Base-by-base conservation (phyloP, 1,140 invertebrate genomes). In the Cotesia vestalis region DNA sequence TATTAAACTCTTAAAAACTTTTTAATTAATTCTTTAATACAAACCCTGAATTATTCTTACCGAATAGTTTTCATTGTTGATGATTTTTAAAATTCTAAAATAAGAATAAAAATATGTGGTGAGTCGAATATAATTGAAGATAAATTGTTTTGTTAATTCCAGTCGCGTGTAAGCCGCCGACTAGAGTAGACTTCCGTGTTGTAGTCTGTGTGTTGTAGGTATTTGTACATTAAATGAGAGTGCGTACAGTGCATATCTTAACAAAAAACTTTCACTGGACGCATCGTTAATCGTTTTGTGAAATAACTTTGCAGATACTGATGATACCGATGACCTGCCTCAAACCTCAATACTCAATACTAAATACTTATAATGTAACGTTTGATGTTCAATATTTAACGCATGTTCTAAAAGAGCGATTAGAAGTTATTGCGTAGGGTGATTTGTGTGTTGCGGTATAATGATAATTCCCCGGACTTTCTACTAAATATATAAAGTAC, bases 291-390 rank as follows among this genome's bases (percentile, higher is more conserved):
- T 59, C 3, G 27, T 27, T 59, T 9, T 27, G 1, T 27, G 27
- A 27, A 59, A 9, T 9, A 57, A 62, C 36, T 62, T n/a, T 27
- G 11, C 27, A 2, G 27, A 27, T 27, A 27, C 2, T 27, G 27
- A 27, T 27, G 27, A 38, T 36, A 36, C n/a, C 36, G 66, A 67
- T 20, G 66, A 67, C 66, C 66, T 55, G 34, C 51, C 51, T 55
- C 66, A 55, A 67, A 51, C 34, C 40, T 67, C 51, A 53, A 12
- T 27, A 35, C 9, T 38, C 17, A n/a, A n/a, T 17, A 35, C 12
- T 53, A 27, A 27, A 27, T 27, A 27, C 27, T 27, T 27, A 27
- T 27, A 27, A 27, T 27, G 27, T 27, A 27, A 27, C 2, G 27
- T 27, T 27, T 27, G 27, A 27, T 27, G 27, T 27, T 27, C 1